Evolutionary conservation across 2,113 vertebrate genomes (phyloP), one percentile per base, ranked within the genome.

Genomic region (Genyomyrus donnyi): DNA sequence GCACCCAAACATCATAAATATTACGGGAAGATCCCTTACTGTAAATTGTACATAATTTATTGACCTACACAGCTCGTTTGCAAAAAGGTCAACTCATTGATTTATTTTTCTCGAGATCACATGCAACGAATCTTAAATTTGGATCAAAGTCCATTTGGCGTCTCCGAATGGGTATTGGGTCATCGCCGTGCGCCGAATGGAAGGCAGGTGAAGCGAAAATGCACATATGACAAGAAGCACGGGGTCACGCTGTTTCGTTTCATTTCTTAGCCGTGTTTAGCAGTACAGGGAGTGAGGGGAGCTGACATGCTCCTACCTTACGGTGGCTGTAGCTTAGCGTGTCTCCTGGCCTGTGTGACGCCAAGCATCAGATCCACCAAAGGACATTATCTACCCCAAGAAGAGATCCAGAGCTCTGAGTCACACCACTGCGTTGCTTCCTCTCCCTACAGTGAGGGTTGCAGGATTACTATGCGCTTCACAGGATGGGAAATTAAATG

Each of bases 61-160:
- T 27, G 85, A 49, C 39, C 86, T 89, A 89, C 45, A 56, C 39
- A 21, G 87, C 27, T 91, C 24, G 88, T 91, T 87, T 91, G 85
- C 66, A 35, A 90, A 62, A 90, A 91, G 88, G 62, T 91, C 90
- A 89, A 17, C 5, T 50, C 85, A 83, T 88, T 70, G 66, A 90
- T 91, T 88, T 66, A 35, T 86, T 87, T 84, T 85, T 27, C 70
- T 84, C n/a, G 87, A 87, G 52, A 80, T 87, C 56, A 90, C 85
- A 89, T 90, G 89, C 80, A 27, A 87, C 58, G 62, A 91, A 91
- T 91, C 24, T 48, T 85, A 90, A 91, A 89, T 91, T 83, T 89
- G 53, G 88, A 80, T 56, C 70, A 86, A 46, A 74, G 48, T 52
- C n/a, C 53, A 19, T 39, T 19, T 58, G 11, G 31, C 58, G 17